These are phyloP conservation scores for Neosilurus hyrtlii DNA, from an alignment of 2,797 vertebrate species.

Conservation along the genomic window DNA sequence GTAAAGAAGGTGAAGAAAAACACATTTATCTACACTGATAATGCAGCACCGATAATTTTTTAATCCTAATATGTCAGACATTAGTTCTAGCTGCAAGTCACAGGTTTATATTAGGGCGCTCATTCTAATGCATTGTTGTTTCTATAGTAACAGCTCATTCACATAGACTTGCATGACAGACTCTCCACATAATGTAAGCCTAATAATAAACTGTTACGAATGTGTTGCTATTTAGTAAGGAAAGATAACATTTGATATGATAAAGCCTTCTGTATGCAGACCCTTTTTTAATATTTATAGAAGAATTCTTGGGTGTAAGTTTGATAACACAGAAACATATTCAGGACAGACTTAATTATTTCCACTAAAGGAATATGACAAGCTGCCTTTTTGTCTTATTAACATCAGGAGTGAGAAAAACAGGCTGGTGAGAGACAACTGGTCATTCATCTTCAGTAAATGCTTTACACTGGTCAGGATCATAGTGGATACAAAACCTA, in stretches of 20 bases:
- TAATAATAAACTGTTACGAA: background rate
- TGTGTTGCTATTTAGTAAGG: background rate
- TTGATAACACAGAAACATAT: background rate
- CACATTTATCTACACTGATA: background rate
- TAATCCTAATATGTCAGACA: background rate
- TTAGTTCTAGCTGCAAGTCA: background rate
- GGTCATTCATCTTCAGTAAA: background rate
- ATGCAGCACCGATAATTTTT: background rate
- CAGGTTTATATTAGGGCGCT: background rate
- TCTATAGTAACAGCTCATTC: slow-evolving; percentile 11
- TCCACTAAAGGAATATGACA: background rate
- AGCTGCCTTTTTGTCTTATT: background rate
- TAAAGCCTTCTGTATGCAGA: background rate
- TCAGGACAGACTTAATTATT: background rate
- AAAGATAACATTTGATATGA: background rate
- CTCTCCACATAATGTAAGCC: background rate
- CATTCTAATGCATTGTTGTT: background rate
- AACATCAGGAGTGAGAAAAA: background rate
- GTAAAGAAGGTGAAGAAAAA: background rate
- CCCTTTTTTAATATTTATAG: background rate
- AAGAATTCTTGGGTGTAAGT: background rate
- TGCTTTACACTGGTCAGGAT: background rate
- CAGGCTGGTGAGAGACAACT: background rate
- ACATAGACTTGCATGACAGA: background rate
- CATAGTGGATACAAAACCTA: background rate